Evolutionary conservation across 2,113 vertebrate species (phyloP).

Genomic region (Rhegmatorhina hoffmannsi): DNA sequence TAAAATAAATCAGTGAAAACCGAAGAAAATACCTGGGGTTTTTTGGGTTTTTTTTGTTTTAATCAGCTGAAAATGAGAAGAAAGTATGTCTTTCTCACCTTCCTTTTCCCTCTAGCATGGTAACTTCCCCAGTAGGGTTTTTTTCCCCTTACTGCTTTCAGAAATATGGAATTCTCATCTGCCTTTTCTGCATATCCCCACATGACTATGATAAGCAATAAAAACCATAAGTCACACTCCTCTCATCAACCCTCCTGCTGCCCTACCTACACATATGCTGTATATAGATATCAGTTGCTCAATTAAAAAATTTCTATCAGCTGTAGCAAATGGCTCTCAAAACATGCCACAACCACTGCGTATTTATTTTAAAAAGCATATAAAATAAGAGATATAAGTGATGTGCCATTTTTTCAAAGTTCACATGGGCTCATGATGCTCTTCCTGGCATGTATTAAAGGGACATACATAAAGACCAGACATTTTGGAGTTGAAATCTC

Average conservation of each 20-base stretch:
- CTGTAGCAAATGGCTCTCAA: background rate
- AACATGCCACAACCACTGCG: background rate
- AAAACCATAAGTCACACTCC: background rate
- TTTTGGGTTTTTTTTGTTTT: too few species aligned
- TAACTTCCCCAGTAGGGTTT: fast-evolving
- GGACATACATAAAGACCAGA: background rate
- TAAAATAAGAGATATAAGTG: background rate
- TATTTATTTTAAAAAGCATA: background rate
- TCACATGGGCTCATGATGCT: background rate
- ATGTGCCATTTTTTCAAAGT: background rate
- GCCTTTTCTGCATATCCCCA: background rate
- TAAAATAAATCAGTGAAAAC: background rate
- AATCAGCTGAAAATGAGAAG: background rate
- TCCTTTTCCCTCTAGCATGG: too few species aligned
- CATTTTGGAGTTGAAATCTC: background rate
- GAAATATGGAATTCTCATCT: background rate
- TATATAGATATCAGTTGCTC: background rate
- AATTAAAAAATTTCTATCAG: background rate
- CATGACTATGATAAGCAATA: background rate
- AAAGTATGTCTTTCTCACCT: background rate
- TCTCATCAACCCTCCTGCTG: background rate
- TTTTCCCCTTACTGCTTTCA: background rate
- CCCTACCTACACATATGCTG: background rate
- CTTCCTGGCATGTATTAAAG: background rate
- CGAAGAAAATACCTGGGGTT: background rate